Base-by-base conservation (phyloP, 2,797 vertebrate genomes). In the Sarcoramphus papa region DNA sequence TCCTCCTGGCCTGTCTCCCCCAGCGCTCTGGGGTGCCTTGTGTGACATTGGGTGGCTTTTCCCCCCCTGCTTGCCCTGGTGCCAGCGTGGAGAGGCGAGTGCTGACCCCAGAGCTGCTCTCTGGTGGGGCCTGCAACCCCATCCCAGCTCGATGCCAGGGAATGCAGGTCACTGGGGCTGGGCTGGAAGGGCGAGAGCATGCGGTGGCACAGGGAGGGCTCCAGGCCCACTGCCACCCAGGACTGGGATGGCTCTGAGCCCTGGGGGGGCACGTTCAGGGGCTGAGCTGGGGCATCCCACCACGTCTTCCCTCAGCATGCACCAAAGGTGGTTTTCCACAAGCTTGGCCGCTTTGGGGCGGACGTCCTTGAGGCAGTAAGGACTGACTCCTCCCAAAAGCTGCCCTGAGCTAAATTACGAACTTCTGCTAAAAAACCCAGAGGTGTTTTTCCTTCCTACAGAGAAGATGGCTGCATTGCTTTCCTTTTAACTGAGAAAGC, bases 81-180 rank as follows among this genome's bases (percentile, higher is more conserved):
- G 47, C 37, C 68, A 84, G 27, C 9, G 1, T 6, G 33, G 31
- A 68, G 9, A 76, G 6, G 28, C 6, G 6, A 50, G 28, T 8
- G 64, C 50, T 75, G 63, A 76, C 41, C 30, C 27, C 45, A 54
- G 30, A 65, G 51, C n/a, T 27, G 16, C 8, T 54, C 15, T 35
- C 53, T 31, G 10, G 5, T 41, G 37, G 21, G 33, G 56, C 30
- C 54, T 0, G 0, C 33, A 84, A 37, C 15, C 22, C 43, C 47
- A 54, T 20, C 14, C 12, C 68, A 76, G 63, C 41, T 80, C 4
- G 0, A 0, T n/a, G 60, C 27, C 37, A 43, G 23, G 43, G 54
- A 72, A 60, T 1, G 2, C 35, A 45, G 63, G 14, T 62, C 13
- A 12, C 6, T 10, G 10, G 20, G 22, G 79, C 40, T 60, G 35